A percentile compares a stretch with the other conserved stretches of the same genome.
Evolutionary conservation across 2,113 vertebrate species (phyloP).

Genomic region (Gavia stellata): DNA sequence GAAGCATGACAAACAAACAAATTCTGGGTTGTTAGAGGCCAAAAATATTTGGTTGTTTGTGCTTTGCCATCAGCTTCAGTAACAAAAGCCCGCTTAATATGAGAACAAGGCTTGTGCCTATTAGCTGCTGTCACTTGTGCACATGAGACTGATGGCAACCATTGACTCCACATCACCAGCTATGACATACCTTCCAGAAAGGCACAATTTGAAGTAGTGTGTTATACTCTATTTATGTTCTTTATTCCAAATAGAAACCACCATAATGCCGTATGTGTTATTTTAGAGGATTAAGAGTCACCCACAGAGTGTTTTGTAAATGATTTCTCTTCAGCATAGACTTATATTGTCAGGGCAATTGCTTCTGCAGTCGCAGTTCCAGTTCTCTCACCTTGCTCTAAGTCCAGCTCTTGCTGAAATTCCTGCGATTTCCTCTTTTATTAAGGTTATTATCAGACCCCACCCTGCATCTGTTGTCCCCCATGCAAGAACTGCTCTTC

Average conservation of each 20-base stretch:
- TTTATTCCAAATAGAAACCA: constrained; percentile 4
- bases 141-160: neutral
- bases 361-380: neutral
- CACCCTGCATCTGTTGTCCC: neutral
- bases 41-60: neutral
- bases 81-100: neutral
- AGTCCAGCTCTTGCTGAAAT: neutral
- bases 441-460: neutral
- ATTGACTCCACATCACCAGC: neutral
- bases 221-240: neutral
- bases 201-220: neutral
- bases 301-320: neutral
- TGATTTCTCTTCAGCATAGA: neutral
- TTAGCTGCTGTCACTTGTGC: neutral
- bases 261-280: neutral
- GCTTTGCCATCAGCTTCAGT: neutral
- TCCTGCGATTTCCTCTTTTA: neutral
- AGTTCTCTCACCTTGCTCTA: neutral
- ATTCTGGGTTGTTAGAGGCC: neutral
- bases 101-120: neutral
- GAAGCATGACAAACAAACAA: neutral
- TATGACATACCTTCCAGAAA: neutral
- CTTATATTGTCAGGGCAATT: neutral
- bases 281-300: neutral
- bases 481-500: neutral